Base-by-base conservation (phyloP, 2,113 vertebrate species). In the Theropithecus gelada region DNA sequence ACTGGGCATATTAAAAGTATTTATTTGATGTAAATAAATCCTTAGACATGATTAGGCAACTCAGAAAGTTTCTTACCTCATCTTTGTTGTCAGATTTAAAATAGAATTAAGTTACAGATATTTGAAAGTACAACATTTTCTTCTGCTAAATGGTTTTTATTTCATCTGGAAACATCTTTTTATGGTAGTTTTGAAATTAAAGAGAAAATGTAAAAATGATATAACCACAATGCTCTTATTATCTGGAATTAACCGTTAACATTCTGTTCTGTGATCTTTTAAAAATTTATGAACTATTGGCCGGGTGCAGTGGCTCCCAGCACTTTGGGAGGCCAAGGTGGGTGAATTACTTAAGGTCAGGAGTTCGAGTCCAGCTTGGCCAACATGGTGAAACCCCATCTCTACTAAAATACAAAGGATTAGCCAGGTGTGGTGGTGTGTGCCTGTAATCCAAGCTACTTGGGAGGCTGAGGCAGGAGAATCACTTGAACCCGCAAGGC, bases 191-290 rank as follows among this genome's bases (percentile, higher is more conserved):
- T 95, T 83, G 72, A 94, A 95, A 92, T 96, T 68, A 95, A 95
- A 94, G 55, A 59, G 43, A 89, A 96, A 96, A 95, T 84, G 30
- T 16, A 57, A 90, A 95, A 70, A 70, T 95, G 96, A 59, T 82
- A 86, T 64, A 83, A 83, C 75, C 11, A 83, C 0, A 6, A 38
- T 88, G 38, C 93, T 96, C 81, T 96, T 52, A 89, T 93, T 20
- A 86, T 45, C 73, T 35, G 87, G 70, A 95, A 90, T 88, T 94
- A 96, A 92, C 25, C 83, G 12, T 89, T 96, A 96, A 87, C 48
- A 70, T 97, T 92, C 55, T 96, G 66, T 87, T 32, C 82, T 91
- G 38, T 94, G 94, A 97, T 97, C 88, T 95, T 96, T 95, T 52
- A 57, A 92, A 97, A 94, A 68, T 18, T 45, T 88, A 64, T 64